Evolutionary conservation across 2,888 invertebrate species (phyloP).

Genomic region (Tethea ocularis): DNA sequence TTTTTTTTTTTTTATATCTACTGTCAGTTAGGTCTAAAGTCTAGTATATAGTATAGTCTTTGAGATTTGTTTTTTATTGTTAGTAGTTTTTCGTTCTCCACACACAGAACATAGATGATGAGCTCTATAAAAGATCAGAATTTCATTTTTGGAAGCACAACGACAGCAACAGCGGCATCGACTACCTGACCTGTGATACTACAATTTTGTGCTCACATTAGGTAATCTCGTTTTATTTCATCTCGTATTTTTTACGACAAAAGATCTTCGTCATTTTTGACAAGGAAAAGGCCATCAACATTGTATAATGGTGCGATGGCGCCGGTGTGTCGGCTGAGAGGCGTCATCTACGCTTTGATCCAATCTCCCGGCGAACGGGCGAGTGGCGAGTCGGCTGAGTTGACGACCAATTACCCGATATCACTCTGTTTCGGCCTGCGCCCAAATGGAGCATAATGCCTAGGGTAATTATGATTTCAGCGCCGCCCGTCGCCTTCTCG

Average conservation of each 20-base stretch:
- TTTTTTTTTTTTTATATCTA: no score
- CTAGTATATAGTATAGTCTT: no score
- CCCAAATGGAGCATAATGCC: slow-evolving; percentile 82
- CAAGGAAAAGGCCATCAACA: slow-evolving; percentile 83
- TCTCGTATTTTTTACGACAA: slow-evolving; percentile 76
- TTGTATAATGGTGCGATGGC: slow-evolving; percentile 77
- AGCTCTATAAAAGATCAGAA: slow-evolving; percentile 8
- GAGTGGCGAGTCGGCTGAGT: slow-evolving; percentile 48
- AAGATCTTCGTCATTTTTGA: slow-evolving; percentile 83
- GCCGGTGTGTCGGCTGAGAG: slow-evolving; percentile 69
- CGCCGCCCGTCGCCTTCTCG: slow-evolving; percentile 44
- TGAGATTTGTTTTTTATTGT: no score
- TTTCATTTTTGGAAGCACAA: slow-evolving; percentile 14
- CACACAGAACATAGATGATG: not conserved
- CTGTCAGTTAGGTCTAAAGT: no score
- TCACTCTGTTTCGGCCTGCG: slow-evolving; percentile 75
- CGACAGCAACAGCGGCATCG: slow-evolving; percentile 32
- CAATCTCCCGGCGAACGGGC: slow-evolving; percentile 61
- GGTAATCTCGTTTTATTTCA: slow-evolving; percentile 76
- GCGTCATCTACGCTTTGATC: slow-evolving; percentile 75
- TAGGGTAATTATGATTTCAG: slow-evolving; percentile 81
- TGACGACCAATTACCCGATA: slow-evolving; percentile 82
- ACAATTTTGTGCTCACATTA: slow-evolving; percentile 75
- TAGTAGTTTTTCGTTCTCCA: no score
- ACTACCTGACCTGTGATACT: slow-evolving; percentile 71